Percentiles rank a stretch among this genome's conserved stretches.
phyloP scores from a whole-genome alignment of 2,888 invertebrate genomes.

The Cybosia mesomella region DNA sequence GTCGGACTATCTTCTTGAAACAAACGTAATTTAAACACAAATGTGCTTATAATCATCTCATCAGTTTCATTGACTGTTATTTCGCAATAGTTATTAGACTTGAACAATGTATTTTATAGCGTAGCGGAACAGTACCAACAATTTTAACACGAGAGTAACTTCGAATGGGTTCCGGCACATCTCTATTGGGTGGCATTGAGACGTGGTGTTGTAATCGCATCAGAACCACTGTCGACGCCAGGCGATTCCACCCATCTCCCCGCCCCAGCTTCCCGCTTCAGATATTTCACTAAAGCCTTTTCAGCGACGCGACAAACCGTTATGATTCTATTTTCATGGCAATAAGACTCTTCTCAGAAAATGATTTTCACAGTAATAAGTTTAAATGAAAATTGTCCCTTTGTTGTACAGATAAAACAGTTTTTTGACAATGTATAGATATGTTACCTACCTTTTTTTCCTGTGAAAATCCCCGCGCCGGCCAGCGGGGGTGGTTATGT shows the following conservation, averaged over 20 bases:
- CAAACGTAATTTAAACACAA: slow-evolving; percentile 29
- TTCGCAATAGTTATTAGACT: slow-evolving; percentile 84
- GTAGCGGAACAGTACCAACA: slow-evolving; percentile 80
- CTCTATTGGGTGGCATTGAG: slow-evolving; percentile 88
- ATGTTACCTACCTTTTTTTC: too few relatives aligned
- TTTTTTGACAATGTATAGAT: slow-evolving; percentile 34
- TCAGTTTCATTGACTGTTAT: slow-evolving; percentile 81
- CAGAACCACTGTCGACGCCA: slow-evolving; percentile 71
- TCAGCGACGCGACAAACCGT: slow-evolving; percentile 83
- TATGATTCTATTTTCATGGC: slow-evolving; percentile 83
- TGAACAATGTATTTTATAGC: slow-evolving; percentile 83
- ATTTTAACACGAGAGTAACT: slow-evolving; percentile 82
- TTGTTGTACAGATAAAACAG: slow-evolving; percentile 49
- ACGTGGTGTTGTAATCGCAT: slow-evolving; percentile 91
- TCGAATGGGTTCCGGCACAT: slow-evolving; percentile 73
- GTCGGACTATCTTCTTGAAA: slow-evolving; percentile 16
- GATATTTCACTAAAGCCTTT: slow-evolving; percentile 66
- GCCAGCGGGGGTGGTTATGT: too few relatives aligned
- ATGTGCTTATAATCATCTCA: slow-evolving; percentile 28
- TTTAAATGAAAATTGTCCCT: slow-evolving; percentile 63
- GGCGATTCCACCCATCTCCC: slow-evolving; percentile 51
- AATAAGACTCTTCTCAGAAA: slow-evolving; percentile 66
- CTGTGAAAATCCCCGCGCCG: too few relatives aligned
- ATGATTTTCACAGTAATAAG: slow-evolving; percentile 73
- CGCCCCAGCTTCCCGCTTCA: slow-evolving; percentile 52